A percentile compares a stretch with the other conserved stretches of the same genome.
phyloP scores from a whole-genome alignment of 2,797 vertebrate species.

The Enteromius thamalakanensis region DNA sequence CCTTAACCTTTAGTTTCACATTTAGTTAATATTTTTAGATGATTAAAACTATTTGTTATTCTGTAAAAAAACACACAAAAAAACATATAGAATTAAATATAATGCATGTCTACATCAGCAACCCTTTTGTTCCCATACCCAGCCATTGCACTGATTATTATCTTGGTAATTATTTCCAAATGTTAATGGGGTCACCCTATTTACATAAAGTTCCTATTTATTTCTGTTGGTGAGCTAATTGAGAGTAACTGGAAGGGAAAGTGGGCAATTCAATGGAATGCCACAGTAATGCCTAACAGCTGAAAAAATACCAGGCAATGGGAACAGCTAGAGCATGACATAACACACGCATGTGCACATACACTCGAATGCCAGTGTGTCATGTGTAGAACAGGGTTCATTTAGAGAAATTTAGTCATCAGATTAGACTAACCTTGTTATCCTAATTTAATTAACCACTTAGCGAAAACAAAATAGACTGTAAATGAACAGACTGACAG shows the following conservation, averaged over 20 bases:
- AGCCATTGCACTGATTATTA: constrained; percentile 39
- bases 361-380: background rate
- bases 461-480: constrained; percentile 18
- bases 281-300: constrained; percentile 80
- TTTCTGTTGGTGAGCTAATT: constrained; percentile 50
- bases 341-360: constrained; percentile 31
- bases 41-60: constrained; percentile 1
- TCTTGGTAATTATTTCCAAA: constrained; percentile 48
- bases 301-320: constrained; percentile 74
- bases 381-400: constrained; percentile 51
- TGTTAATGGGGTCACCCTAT: constrained; percentile 32
- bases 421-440: constrained; percentile 67
- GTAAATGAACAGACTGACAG: constrained; percentile 32
- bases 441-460: constrained; percentile 65
- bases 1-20: background rate
- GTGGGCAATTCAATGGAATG: constrained; percentile 67
- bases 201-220: constrained; percentile 53
- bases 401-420: constrained; percentile 58
- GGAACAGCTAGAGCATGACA: constrained; percentile 60
- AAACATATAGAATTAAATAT: background rate
- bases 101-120: background rate
- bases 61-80: background rate
- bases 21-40: background rate
- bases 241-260: constrained; percentile 56
- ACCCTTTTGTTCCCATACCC: background rate